phyloP scores from a whole-genome alignment of 2,888 invertebrate genomes.

The Oxycera nigricornis region DNA sequence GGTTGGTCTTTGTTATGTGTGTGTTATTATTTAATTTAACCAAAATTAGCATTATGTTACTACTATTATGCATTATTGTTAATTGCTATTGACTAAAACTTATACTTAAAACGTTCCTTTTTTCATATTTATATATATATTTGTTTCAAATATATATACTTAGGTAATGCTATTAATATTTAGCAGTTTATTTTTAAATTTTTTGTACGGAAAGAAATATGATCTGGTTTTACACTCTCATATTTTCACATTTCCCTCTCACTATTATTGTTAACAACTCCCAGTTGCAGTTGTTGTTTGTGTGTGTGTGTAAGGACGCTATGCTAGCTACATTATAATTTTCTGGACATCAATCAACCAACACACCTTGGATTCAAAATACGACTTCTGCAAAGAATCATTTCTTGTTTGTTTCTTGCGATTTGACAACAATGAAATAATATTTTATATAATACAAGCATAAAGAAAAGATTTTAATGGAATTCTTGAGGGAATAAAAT shows the following conservation, averaged over 20 bases:
- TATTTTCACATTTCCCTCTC: constrained; percentile 20
- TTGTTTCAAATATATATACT: background rate
- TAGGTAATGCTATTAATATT: constrained; percentile 8
- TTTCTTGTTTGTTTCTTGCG: constrained; percentile 37
- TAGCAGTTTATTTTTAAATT: too few species aligned
- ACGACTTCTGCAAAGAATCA: constrained; percentile 40
- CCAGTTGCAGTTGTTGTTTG: constrained; percentile 27
- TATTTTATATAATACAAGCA: constrained; percentile 12
- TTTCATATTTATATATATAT: constrained; percentile 9
- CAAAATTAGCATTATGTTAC: background rate
- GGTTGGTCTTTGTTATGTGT: constrained; percentile 2
- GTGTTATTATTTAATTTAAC: background rate
- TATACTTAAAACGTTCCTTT: constrained; percentile 18
- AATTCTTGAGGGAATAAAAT: background rate
- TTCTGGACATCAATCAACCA: constrained; percentile 33
- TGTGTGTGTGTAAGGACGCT: constrained; percentile 18
- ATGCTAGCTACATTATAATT: constrained; percentile 25
- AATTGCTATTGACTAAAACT: constrained; percentile 35
- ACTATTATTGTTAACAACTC: constrained; percentile 24
- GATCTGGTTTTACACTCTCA: background rate
- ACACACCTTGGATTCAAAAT: constrained; percentile 36
- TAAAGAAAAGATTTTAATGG: background rate
- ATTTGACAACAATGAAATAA: constrained; percentile 16
- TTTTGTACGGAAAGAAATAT: constrained; percentile 36
- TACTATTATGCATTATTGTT: constrained; percentile 15